A percentile compares a stretch with the other conserved stretches of the same genome.
Evolutionary conservation across 2,888 invertebrate genomes (phyloP).

Genomic region (Pimpla rufipes): DNA sequence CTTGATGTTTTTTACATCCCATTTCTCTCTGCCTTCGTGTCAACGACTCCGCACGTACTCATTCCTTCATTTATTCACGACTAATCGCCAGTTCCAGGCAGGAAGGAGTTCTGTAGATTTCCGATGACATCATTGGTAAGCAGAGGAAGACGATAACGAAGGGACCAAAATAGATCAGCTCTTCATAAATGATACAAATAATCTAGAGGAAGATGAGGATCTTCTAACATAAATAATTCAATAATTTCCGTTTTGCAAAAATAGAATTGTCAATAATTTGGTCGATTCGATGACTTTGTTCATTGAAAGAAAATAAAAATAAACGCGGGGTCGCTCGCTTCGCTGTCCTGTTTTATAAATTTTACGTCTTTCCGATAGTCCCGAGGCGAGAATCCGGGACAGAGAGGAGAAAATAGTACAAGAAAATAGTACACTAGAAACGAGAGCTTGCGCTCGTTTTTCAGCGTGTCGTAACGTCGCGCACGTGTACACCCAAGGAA

Average conservation of each 20-base stretch:
- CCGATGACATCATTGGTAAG: background rate
- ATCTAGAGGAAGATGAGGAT: background rate
- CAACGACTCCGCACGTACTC: conserved; percentile 19
- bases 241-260: no score
- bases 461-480: conserved; percentile 11
- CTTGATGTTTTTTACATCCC: conserved; percentile 11
- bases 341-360: conserved; percentile 22
- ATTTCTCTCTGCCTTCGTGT: conserved; percentile 32
- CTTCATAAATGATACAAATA: no score
- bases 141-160: no score
- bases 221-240: no score
- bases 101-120: conserved; percentile 1
- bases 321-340: no score
- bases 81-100: conserved; percentile 34
- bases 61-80: conserved; percentile 15
- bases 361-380: background rate
- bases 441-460: conserved; percentile 23
- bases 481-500: conserved; percentile 19
- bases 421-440: background rate
- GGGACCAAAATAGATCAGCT: no score
- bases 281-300: no score
- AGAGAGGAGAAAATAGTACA: background rate
- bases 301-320: no score
- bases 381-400: background rate
- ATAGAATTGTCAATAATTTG: no score